Base-by-base conservation (phyloP, 2,113 vertebrate species). In the Serranochromis macrocephalus region DNA sequence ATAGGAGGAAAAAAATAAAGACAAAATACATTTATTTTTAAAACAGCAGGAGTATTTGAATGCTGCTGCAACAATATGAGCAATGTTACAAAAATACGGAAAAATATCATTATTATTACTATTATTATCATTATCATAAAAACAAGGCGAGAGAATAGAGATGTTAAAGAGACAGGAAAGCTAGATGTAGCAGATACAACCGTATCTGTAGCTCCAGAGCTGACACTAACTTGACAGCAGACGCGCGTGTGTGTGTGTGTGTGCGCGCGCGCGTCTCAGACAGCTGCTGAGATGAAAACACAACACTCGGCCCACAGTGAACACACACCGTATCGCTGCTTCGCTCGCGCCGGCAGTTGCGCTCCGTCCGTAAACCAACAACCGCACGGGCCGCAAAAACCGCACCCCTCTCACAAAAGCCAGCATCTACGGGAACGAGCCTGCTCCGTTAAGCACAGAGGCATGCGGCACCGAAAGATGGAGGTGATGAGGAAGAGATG, bases 391-490 rank as follows among this genome's bases (percentile, higher is more conserved):
- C 51, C 14, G 10, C 55, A 26, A 3, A 49, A 40, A 38, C 49
- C 33, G 3, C 45, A 54, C 42, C 3, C 53, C 8, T 5, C 2
- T 16, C 73, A 54, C 66, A 42, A 19, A 47, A 12, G 63, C 7
- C 5, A 36, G 51, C 24, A 42, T 17, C 16, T 4, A 51, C 55
- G 36, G 6, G 36, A 38, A 79, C 80, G 88, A 91, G 94, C 94
- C 94, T 95, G 92, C 49, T 89, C 63, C 78, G 80, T 81, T 82
- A 83, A 86, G 85, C 88, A 85, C 85, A 91, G 82, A 93, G 91
- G 53, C 91, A 95, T 95, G 94, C 95, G 94, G 87, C 57, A 71
- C 58, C 66, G 93, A 94, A 95, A 95, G 91, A 95, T 92, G 93
- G 94, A 93, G 91, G 92, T 80, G 90, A 87, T 61, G 82, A 91